These are phyloP conservation scores for Calcarius ornatus DNA, from an alignment of 2,113 vertebrate genomes.

Conservation along the genomic window DNA sequence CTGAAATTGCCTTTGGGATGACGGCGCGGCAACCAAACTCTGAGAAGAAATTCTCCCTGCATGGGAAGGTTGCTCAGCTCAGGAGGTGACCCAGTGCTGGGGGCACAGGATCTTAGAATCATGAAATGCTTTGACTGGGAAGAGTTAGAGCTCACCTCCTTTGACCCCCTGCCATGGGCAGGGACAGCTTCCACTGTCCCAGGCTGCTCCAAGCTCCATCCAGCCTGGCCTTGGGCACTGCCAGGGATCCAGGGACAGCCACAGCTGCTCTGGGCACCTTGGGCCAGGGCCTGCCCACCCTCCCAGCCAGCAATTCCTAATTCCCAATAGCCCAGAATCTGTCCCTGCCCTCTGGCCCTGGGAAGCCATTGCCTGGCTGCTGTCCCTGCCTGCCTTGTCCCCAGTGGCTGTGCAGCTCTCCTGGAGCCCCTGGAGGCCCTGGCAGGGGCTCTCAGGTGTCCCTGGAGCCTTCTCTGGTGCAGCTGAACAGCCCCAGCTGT, in stretches of 20 bases:
- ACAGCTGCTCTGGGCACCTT: background rate
- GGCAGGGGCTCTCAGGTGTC: background rate
- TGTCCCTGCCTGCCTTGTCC: too few species aligned
- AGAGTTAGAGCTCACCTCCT: background rate
- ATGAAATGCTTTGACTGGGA: background rate
- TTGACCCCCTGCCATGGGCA: background rate
- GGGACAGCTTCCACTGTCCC: accelerated
- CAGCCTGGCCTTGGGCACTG: accelerated
- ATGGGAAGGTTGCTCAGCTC: background rate
- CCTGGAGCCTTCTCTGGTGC: background rate
- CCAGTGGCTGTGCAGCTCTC: background rate
- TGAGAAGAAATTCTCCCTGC: background rate
- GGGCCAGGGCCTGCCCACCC: background rate
- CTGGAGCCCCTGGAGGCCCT: background rate
- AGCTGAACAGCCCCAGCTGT: background rate
- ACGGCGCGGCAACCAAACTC: accelerated
- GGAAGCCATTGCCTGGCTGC: too few species aligned
- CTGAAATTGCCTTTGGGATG: background rate
- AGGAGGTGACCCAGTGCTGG: background rate
- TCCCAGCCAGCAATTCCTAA: background rate
- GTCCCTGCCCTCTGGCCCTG: too few species aligned
- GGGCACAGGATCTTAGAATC: background rate
- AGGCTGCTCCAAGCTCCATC: accelerated
- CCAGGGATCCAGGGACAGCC: background rate
- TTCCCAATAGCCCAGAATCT: too few species aligned